Evolutionary conservation across 2,888 invertebrate species (phyloP).

Genomic region (Athalia circularis): DNA sequence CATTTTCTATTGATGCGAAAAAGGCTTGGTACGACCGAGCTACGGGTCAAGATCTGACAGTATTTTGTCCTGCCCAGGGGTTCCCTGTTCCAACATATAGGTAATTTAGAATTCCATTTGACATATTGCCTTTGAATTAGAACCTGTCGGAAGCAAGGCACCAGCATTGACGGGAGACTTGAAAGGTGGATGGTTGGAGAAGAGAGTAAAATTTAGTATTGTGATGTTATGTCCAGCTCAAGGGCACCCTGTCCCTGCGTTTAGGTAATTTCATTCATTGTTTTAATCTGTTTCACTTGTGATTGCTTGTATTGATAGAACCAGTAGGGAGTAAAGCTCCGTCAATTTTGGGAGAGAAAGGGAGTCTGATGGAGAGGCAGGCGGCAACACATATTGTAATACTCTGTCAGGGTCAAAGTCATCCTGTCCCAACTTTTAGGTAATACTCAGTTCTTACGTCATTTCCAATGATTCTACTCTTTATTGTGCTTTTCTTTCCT

Average conservation of each 20-base stretch:
- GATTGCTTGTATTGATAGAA: constrained; percentile 68
- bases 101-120: constrained; percentile 64
- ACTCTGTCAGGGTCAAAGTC: constrained; percentile 80
- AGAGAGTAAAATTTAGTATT: constrained; percentile 69
- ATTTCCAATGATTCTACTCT: constrained; percentile 12
- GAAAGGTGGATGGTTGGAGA: constrained; percentile 68
- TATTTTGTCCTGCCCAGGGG: constrained; percentile 84
- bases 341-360: constrained; percentile 75
- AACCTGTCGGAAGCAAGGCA: constrained; percentile 79
- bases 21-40: constrained; percentile 82
- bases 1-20: constrained; percentile 81
- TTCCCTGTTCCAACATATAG: constrained; percentile 80
- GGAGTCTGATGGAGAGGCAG: constrained; percentile 73
- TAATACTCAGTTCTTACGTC: constrained; percentile 68
- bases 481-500: constrained; percentile 14
- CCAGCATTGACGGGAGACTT: constrained; percentile 75
- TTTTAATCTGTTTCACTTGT: constrained; percentile 38
- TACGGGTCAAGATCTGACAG: constrained; percentile 79
- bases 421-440: constrained; percentile 84
- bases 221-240: constrained; percentile 84
- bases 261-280: constrained; percentile 74
- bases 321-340: constrained; percentile 77
- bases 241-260: constrained; percentile 79
- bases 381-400: constrained; percentile 75
- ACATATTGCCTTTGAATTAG: constrained; percentile 64